These are phyloP conservation scores for Trisateles emortualis DNA, from an alignment of 2,888 invertebrate genomes.

Conservation along the genomic window DNA sequence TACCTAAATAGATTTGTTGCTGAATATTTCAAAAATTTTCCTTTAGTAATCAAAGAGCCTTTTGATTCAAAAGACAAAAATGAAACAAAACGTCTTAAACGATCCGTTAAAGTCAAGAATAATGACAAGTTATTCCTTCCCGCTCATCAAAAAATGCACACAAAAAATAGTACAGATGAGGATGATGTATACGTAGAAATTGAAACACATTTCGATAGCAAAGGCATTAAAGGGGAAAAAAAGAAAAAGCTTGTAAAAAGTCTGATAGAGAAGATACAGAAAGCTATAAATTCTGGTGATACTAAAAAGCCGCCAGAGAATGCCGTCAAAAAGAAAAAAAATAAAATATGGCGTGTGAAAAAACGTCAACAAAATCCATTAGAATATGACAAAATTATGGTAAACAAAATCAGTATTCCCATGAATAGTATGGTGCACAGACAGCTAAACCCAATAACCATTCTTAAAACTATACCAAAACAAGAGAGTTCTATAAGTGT, in stretches of 20 bases:
- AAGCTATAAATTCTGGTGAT: slow-evolving; percentile 65
- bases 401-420: slow-evolving; percentile 49
- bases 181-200: slow-evolving; percentile 80
- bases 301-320: not conserved
- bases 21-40: slow-evolving; percentile 55
- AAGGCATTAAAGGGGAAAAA: slow-evolving; percentile 71
- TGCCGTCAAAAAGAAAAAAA: slow-evolving; percentile 45
- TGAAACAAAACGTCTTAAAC: slow-evolving; percentile 61
- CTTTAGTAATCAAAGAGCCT: slow-evolving; percentile 22
- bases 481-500: slow-evolving; percentile 47
- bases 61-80: slow-evolving; percentile 26
- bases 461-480: slow-evolving; percentile 55
- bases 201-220: slow-evolving; percentile 78
- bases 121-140: not conserved
- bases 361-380: slow-evolving; percentile 71
- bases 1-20: slow-evolving; percentile 55
- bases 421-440: slow-evolving; percentile 52
- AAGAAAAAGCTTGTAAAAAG: slow-evolving; percentile 70
- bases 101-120: slow-evolving; percentile 67
- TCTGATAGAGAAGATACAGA: slow-evolving; percentile 75
- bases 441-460: slow-evolving; percentile 64
- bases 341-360: slow-evolving; percentile 59
- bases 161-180: slow-evolving; percentile 56
- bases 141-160: slow-evolving; percentile 7
- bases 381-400: slow-evolving; percentile 38